These are phyloP conservation scores for Agapostemon virescens DNA, from an alignment of 2,888 invertebrate genomes.

Conservation along the genomic window DNA sequence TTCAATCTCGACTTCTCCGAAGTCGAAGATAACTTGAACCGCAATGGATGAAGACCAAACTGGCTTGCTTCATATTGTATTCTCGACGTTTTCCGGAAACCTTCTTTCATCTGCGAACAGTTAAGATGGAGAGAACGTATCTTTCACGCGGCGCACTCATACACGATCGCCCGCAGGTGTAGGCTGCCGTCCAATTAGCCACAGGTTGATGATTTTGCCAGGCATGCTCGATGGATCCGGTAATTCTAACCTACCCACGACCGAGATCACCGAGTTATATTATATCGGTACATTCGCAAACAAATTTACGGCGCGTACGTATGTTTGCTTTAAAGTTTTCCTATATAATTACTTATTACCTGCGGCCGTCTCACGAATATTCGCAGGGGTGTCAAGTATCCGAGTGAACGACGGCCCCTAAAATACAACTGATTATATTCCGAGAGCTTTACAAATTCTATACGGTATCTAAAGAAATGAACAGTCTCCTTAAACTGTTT, in stretches of 20 bases:
- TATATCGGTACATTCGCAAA: slow-evolving; percentile 35
- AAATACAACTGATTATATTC: not conserved
- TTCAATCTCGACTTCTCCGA: not conserved
- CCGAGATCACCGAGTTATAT: slow-evolving; percentile 43
- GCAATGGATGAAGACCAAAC: not conserved
- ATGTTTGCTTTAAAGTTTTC: slow-evolving; percentile 17
- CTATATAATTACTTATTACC: slow-evolving; percentile 27
- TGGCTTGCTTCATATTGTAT: not conserved
- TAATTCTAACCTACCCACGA: slow-evolving; percentile 47
- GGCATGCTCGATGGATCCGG: slow-evolving; percentile 51
- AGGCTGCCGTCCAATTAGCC: slow-evolving; percentile 58
- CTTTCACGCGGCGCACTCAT: slow-evolving; percentile 28
- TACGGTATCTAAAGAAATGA: too few species aligned
- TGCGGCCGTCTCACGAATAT: not conserved
- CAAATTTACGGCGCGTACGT: slow-evolving; percentile 30
- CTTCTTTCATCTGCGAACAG: slow-evolving; percentile 30
- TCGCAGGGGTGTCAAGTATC: not conserved
- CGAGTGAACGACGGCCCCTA: not conserved
- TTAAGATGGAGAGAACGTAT: slow-evolving; percentile 28
- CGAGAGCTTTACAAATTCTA: not conserved
- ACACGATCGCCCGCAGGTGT: slow-evolving; percentile 49
- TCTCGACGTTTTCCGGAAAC: slow-evolving; percentile 35
- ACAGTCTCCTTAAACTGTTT: not conserved
- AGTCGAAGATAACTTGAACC: not conserved
- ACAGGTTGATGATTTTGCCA: slow-evolving; percentile 58